phyloP scores from a whole-genome alignment of 2,113 vertebrate species.

The Brachypodius melanocephalos region DNA sequence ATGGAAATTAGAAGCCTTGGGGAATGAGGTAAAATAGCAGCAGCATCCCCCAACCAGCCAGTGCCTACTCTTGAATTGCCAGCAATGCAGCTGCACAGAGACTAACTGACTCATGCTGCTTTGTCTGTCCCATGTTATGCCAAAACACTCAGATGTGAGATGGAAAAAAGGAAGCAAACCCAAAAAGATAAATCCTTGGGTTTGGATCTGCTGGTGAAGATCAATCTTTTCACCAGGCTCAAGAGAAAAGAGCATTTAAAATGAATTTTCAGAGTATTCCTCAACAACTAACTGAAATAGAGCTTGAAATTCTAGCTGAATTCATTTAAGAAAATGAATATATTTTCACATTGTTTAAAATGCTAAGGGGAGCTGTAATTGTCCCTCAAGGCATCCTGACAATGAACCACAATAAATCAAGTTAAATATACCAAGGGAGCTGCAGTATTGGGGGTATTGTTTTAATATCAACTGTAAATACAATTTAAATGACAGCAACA shows the following conservation, averaged over 20 bases:
- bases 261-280: background rate
- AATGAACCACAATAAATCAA: constrained; percentile 27
- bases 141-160: accelerated
- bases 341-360: background rate
- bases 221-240: background rate
- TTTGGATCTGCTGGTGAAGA: background rate
- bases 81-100: background rate
- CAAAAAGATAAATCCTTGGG: background rate
- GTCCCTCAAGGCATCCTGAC: background rate
- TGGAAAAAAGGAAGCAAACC: background rate
- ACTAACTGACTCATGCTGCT: background rate
- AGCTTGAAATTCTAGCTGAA: background rate
- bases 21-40: background rate
- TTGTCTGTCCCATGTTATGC: background rate
- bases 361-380: background rate
- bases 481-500: constrained; percentile 42
- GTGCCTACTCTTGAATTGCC: background rate
- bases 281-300: background rate
- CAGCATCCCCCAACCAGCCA: background rate
- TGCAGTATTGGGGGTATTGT: background rate
- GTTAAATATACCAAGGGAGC: constrained; percentile 35
- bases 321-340: background rate
- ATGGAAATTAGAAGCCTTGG: background rate
- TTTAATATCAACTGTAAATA: background rate
- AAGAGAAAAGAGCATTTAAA: background rate